Evolutionary conservation across 1,140 invertebrate genomes (phyloP).

Genomic region (Leptopilina boulardi): DNA sequence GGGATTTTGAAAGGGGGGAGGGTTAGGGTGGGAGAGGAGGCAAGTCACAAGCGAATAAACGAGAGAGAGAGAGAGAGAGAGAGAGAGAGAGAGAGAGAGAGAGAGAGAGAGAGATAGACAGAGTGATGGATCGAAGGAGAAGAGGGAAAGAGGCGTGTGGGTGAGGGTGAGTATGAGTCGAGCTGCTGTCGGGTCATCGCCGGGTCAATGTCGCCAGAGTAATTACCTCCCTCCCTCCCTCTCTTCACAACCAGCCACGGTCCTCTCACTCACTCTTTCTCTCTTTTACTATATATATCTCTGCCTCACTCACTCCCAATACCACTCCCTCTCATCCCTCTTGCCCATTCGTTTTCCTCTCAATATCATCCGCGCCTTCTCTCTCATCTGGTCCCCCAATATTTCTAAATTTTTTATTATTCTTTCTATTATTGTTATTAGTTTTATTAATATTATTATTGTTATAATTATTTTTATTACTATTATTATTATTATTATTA

Average conservation of each 20-base stretch:
- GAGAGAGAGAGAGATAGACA: slow-evolving; percentile 44
- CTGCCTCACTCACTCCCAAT: slow-evolving; percentile 40
- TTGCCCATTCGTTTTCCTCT: slow-evolving; percentile 38
- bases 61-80: slow-evolving; percentile 37
- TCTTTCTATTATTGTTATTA: neutral
- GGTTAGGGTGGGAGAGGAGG: slow-evolving; percentile 37
- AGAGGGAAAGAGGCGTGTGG: slow-evolving; percentile 35
- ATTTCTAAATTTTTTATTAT: neutral
- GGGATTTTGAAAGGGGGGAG: slow-evolving; percentile 34
- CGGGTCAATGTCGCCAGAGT: slow-evolving; percentile 69
- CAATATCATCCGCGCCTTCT: slow-evolving; percentile 41
- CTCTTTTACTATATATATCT: no score
- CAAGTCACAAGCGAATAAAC: slow-evolving; percentile 26
- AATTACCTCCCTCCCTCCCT: slow-evolving; percentile 63
- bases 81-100: slow-evolving; percentile 23
- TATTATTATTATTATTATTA: neutral
- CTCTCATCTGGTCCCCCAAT: slow-evolving; percentile 31
- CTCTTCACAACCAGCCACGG: neutral
- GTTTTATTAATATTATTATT: neutral
- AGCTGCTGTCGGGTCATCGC: slow-evolving; percentile 64
- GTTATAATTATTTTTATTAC: neutral
- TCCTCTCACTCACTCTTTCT: neutral
- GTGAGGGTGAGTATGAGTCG: slow-evolving; percentile 57
- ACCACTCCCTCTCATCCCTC: slow-evolving; percentile 38
- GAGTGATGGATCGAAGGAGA: slow-evolving; percentile 36